A percentile compares a stretch with the other conserved stretches of the same genome.
Conservation (phyloP, 2,888 invertebrate genomes). For the Stratiomys singularior region DNA sequence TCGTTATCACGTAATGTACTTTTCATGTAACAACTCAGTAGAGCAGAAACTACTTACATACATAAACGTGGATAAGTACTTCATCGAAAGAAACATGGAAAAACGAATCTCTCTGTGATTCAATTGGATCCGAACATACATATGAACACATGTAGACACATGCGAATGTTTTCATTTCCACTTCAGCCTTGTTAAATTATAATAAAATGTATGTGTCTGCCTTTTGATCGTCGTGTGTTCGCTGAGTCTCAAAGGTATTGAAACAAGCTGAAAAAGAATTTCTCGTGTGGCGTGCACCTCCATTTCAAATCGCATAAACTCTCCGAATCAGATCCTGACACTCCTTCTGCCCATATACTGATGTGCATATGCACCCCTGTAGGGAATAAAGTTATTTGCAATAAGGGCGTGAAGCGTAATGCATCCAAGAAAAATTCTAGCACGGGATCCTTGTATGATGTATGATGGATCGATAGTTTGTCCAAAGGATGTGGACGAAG, state of each 20-base stretch:
- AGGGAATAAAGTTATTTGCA: no score
- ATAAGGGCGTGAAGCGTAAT: no score
- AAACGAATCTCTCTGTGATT: slow-evolving; percentile 34
- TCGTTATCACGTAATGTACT: slow-evolving; percentile 49
- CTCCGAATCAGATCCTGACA: no score
- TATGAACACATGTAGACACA: not conserved
- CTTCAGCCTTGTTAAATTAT: slow-evolving; percentile 9
- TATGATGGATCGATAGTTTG: no score
- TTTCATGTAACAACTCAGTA: slow-evolving; percentile 50
- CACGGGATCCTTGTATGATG: no score
- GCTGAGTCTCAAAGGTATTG: not conserved
- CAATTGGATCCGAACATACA: slow-evolving; percentile 30
- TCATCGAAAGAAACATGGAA: slow-evolving; percentile 18
- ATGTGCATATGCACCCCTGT: no score
- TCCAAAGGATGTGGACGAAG: no score
- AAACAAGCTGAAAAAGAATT: no score
- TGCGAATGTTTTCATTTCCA: not conserved
- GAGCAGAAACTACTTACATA: slow-evolving; percentile 5
- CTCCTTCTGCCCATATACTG: no score
- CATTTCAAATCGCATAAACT: no score
- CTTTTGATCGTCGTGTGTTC: not conserved
- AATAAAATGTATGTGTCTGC: slow-evolving; percentile 36
- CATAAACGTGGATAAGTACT: slow-evolving; percentile 15
- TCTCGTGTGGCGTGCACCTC: no score
- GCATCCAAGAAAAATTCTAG: no score